Base-by-base conservation (phyloP, 2,888 invertebrate species). In the Thecophora atra region DNA sequence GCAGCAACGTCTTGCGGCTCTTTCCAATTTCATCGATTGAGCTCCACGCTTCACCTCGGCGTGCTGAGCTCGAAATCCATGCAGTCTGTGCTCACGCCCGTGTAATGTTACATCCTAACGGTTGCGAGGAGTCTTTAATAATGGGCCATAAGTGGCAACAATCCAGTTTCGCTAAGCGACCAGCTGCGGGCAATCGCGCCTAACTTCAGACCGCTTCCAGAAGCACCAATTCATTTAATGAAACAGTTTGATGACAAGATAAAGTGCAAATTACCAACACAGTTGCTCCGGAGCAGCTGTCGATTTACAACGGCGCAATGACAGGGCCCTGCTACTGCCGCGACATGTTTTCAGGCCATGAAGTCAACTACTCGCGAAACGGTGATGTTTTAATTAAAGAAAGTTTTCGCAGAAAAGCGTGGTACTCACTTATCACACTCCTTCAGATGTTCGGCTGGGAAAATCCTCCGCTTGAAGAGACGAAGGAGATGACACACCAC, bases 161-260 rank as follows among this genome's bases (percentile, higher is more conserved):
- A 66, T 52, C 47, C n/a, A n/a, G 44, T 19, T 51, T 30, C n/a
- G 60, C 60, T 21, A 19, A 44, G 44, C 65, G 52, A 47, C 52
- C 56, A 51, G 54, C 56, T 37, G 19, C 56, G 28, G 67, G 17
- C 64, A 17, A n/a, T 17, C 42, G 62, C 37, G 62, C 47, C 51
- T 60, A 51, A 52, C 62, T 60, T 30, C 52, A 52, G 30, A 52
- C 62, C 21, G 63, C 51, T 54, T 30, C 21, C 54, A 44, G 17
- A 70, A 70, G 70, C 52, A 54, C 52, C 70, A 63, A 63, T 70
- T 54, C 62, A 70, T 62, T 70, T 70, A 70, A 70, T 70, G 63
- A 70, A 63, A 69, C 69, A 60, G 47, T 58, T 69, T 69, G 69
- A 69, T 63, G 70, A 70, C 63, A 47, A 70, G 70, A 70, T 70